Evolutionary conservation across 2,888 invertebrate species (phyloP).

Genomic region (Stenodera caucasica): DNA sequence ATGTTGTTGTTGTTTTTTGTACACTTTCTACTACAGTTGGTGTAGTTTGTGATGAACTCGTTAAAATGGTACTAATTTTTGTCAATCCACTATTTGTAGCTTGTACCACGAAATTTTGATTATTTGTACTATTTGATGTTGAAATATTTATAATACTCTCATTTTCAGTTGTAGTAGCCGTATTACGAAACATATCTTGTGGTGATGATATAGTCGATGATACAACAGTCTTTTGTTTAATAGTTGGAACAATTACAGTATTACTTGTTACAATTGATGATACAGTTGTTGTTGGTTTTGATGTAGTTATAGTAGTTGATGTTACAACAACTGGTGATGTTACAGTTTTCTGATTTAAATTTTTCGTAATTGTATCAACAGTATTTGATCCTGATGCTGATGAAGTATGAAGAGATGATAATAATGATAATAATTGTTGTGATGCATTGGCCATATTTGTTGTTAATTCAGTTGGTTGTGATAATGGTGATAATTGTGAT

Average conservation of each 20-base stretch:
- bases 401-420: constrained; percentile 67
- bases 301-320: constrained; percentile 41
- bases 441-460: constrained; percentile 73
- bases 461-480: constrained; percentile 71
- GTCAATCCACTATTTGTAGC: constrained; percentile 8
- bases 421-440: constrained; percentile 67
- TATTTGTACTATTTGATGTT: constrained; percentile 36
- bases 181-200: constrained; percentile 12
- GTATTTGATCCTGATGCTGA: constrained; percentile 54
- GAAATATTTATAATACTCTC: constrained; percentile 12
- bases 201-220: constrained; percentile 29
- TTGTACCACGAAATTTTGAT: constrained; percentile 39
- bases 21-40: constrained; percentile 13
- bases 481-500: constrained; percentile 71
- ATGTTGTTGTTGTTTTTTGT: constrained; percentile 20
- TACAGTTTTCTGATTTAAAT: constrained; percentile 45
- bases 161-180: neutral
- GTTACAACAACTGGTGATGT: constrained; percentile 42
- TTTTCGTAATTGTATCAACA: constrained; percentile 55
- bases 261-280: constrained; percentile 42
- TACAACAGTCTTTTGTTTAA: constrained; percentile 42
- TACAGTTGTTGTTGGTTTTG: constrained; percentile 41
- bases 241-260: constrained; percentile 47
- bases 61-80: constrained; percentile 38
- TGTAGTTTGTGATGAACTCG: constrained; percentile 30